phyloP scores from a whole-genome alignment of 2,888 invertebrate genomes.

The Physocephala rufipes region DNA sequence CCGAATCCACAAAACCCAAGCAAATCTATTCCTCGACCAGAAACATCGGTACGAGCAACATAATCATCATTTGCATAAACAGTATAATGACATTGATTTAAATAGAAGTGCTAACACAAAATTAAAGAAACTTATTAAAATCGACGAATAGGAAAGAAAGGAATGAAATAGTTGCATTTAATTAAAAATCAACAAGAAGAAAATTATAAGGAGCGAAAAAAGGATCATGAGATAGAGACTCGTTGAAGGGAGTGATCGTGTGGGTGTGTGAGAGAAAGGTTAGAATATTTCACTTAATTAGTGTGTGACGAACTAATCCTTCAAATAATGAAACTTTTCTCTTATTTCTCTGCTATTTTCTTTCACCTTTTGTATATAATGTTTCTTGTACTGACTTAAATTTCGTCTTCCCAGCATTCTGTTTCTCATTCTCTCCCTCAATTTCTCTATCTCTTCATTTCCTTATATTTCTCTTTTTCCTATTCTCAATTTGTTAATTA shows the following conservation, averaged over 20 bases:
- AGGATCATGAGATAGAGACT: constrained; percentile 2
- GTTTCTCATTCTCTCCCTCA: not conserved
- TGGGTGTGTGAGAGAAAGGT: not conserved
- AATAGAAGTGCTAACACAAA: not conserved
- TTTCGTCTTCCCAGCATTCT: constrained; percentile 11
- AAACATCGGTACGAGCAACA: constrained; percentile 6
- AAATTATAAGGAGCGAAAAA: not conserved
- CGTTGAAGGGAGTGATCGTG: constrained; percentile 25
- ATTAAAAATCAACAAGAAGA: not conserved
- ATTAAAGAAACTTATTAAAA: constrained; percentile 17
- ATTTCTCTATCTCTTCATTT: constrained; percentile 3
- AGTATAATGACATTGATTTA: too few relatives aligned
- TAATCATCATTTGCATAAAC: not conserved
- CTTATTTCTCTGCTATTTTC: not conserved
- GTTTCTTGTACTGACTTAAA: constrained; percentile 19
- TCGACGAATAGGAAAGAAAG: not conserved
- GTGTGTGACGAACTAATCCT: too few relatives aligned
- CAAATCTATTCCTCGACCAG: constrained; percentile 38
- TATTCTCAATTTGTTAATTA: constrained; percentile 9
- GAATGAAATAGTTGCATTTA: not conserved
- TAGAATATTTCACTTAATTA: not conserved
- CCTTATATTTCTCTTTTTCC: constrained; percentile 34
- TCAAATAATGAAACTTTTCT: not conserved
- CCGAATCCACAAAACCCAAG: constrained; percentile 8
- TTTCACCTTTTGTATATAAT: constrained; percentile 40